phyloP scores from a whole-genome alignment of 2,797 vertebrate species.

The Hydrophis major region DNA sequence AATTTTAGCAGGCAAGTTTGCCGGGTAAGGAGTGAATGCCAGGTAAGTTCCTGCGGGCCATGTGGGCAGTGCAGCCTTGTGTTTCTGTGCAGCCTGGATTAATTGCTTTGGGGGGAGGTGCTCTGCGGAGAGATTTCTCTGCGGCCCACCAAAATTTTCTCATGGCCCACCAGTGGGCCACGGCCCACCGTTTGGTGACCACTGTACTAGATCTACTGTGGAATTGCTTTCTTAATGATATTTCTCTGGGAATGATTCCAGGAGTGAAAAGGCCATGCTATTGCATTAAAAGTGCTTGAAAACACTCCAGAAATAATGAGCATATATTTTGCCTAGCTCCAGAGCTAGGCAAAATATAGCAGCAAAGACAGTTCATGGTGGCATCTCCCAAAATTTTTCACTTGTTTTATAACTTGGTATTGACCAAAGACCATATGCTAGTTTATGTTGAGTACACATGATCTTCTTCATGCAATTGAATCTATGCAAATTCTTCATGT shows the following conservation, averaged over 20 bases:
- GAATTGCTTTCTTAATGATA: background rate
- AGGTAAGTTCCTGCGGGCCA: too few species aligned
- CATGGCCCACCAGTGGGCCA: too few species aligned
- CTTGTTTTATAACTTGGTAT: background rate
- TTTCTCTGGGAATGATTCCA: background rate
- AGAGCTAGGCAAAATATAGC: background rate
- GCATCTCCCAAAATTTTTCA: background rate
- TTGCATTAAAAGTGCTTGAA: background rate
- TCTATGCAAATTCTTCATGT: background rate
- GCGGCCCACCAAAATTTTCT: too few species aligned
- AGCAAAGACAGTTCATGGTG: background rate
- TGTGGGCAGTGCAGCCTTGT: too few species aligned
- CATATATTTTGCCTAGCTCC: background rate
- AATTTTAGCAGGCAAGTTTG: too few species aligned
- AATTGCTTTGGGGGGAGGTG: too few species aligned
- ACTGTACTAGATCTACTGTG: background rate
- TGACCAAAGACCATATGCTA: background rate
- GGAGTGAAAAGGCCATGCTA: too few species aligned
- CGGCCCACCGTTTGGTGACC: too few species aligned
- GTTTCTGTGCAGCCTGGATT: too few species aligned
- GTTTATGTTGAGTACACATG: constrained; percentile 14
- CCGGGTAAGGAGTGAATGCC: too few species aligned
- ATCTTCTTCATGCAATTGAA: constrained; percentile 5
- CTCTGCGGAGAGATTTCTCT: too few species aligned
- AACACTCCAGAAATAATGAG: background rate